phyloP scores from a whole-genome alignment of 2,797 vertebrate species.

The Loriculus beryllinus region DNA sequence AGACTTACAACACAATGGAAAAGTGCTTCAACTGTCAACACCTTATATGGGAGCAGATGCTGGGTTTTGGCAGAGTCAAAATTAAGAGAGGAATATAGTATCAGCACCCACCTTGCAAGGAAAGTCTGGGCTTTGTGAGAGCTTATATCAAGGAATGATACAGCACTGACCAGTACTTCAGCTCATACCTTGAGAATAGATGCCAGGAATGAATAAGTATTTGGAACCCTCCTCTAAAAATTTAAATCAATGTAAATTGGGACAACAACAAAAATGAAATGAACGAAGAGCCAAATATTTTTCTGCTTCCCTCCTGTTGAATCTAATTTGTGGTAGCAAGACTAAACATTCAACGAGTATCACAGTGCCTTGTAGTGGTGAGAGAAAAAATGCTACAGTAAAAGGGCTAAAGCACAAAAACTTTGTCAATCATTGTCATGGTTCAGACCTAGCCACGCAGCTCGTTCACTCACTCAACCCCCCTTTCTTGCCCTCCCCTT shows the following conservation, averaged over 20 bases:
- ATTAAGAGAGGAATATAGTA: neutral
- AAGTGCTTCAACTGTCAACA: constrained; percentile 65
- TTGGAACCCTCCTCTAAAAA: neutral
- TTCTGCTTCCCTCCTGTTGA: neutral
- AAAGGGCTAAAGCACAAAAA: neutral
- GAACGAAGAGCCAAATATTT: neutral
- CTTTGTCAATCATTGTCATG: neutral
- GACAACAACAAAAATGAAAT: neutral
- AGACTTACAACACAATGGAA: constrained; percentile 61
- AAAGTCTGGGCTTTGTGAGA: neutral
- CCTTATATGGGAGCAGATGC: constrained; percentile 55
- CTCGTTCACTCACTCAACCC: too few relatives aligned
- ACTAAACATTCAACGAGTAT: neutral
- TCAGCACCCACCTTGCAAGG: constrained; percentile 14
- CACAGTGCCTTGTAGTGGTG: neutral
- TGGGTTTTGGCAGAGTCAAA: constrained; percentile 42
- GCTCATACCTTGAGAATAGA: neutral
- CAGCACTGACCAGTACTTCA: neutral
- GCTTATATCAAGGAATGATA: neutral
- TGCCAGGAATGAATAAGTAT: neutral
- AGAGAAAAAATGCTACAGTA: neutral
- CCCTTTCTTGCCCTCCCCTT: too few relatives aligned
- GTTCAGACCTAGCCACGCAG: neutral
- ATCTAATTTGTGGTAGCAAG: neutral
- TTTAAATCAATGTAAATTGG: neutral